A percentile compares a stretch with the other conserved stretches of the same genome.
These are phyloP conservation scores for Diploptera punctata DNA, from an alignment of 2,888 invertebrate species.

Conservation along the genomic window DNA sequence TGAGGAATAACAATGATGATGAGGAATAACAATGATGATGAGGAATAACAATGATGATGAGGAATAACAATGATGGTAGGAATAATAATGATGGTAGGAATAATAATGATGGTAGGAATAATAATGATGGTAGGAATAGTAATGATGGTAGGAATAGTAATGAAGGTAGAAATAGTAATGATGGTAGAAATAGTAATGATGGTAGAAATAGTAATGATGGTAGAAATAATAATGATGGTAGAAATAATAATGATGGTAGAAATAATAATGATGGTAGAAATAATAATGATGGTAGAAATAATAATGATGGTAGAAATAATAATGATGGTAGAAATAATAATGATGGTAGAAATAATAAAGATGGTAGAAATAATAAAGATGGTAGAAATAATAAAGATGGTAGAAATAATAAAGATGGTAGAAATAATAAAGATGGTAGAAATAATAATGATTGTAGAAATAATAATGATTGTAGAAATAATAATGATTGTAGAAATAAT, in stretches of 20 bases:
- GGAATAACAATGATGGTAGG: not conserved
- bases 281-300: too few species aligned
- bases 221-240: too few species aligned
- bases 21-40: not conserved
- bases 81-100: conserved; percentile 2
- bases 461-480: not conserved
- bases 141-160: not conserved
- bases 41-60: not conserved
- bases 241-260: too few species aligned
- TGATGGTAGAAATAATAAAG: too few species aligned
- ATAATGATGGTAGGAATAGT: not conserved
- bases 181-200: not conserved
- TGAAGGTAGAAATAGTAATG: not conserved
- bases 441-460: not conserved
- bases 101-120: not conserved
- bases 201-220: not conserved
- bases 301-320: too few species aligned
- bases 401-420: too few species aligned
- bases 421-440: too few species aligned
- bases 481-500: not conserved
- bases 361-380: too few species aligned
- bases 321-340: too few species aligned
- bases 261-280: too few species aligned
- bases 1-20: not conserved
- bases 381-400: too few species aligned